A percentile compares a stretch with the other conserved stretches of the same genome.
These are phyloP conservation scores for Pantherophis alleghaniensis DNA, from an alignment of 2,797 vertebrate genomes.

Conservation along the genomic window DNA sequence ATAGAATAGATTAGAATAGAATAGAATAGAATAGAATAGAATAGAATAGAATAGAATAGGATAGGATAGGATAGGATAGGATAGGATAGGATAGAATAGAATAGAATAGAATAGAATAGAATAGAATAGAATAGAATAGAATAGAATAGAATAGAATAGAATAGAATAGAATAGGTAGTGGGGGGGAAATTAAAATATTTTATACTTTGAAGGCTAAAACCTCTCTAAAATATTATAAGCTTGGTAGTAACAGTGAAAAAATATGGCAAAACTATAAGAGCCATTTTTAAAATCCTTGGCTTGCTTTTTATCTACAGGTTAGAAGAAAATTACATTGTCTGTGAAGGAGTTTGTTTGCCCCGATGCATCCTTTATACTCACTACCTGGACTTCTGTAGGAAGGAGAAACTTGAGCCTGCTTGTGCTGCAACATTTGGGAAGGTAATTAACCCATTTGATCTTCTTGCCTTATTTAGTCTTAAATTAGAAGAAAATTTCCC, in stretches of 20 bases:
- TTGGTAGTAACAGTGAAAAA: background rate
- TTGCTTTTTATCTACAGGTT: conserved; percentile 77
- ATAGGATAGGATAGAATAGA: too few relatives aligned
- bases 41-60: too few relatives aligned
- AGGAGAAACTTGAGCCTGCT: conserved; percentile 94
- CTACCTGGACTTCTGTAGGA: conserved; percentile 98
- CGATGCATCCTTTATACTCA: conserved; percentile 97
- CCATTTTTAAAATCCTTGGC: background rate
- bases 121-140: too few relatives aligned
- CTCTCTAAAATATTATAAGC: background rate
- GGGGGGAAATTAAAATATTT: background rate
- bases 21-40: too few relatives aligned
- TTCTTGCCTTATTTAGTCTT: conserved; percentile 4
- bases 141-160: too few relatives aligned
- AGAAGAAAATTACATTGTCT: conserved; percentile 98
- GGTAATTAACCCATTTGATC: conserved; percentile 68
- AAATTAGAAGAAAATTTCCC: background rate
- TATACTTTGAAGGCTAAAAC: background rate
- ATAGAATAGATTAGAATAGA: too few relatives aligned
- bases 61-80: too few relatives aligned
- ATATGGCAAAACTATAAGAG: background rate
- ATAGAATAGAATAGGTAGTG: background rate
- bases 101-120: too few relatives aligned
- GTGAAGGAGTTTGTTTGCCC: conserved; percentile 97
- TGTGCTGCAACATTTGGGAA: conserved; percentile 98